Evolutionary conservation across 2,888 invertebrate genomes (phyloP), one percentile per base, ranked within the genome.

Genomic region (Agriopis marginaria): DNA sequence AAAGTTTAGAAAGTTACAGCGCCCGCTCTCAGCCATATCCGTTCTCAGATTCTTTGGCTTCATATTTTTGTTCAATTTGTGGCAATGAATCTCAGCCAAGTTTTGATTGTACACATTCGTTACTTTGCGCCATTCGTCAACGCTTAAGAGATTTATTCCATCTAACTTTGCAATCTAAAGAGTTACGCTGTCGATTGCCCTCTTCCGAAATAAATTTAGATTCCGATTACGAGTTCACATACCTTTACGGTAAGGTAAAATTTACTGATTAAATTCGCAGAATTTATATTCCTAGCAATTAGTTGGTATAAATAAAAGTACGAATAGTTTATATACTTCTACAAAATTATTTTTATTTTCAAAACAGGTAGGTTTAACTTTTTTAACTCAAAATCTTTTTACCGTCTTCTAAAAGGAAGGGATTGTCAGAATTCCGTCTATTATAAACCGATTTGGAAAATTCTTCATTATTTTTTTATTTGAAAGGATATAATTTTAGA

Each of bases 101-200:
- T 92, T 92, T 90, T 91, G 91, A 92, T 91, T 90, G 88, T 89
- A 88, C 88, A 89, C 90, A 92, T 92, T 90, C 88, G 90, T 91
- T 89, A 91, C 88, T 82, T 83, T 79, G 81, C 81, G 81, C 85
- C 82, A 89, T 90, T 88, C 88, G 88, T 90, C 90, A 90, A 83
- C 86, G 85, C 63, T 80, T 84, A 86, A 83, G 86, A 87, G 86
- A 84, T 84, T 80, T 81, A 82, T 82, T 86, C 78, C 84, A 83
- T 85, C 85, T 84, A 88, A 90, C 89, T 89, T 89, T 82, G 82
- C 76, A 83, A 82, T 86, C 82, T 83, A 85, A 88, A 85, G 87
- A 86, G 88, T 86, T 87, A 86, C 85, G 83, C 82, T 82, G 78
- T 77, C 79, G 84, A 86, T 84, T 83, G 80, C 68, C 23, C 67